A percentile compares a stretch with the other conserved stretches of the same genome.
These are phyloP conservation scores for human (Homo sapiens) DNA, from an alignment of 2,113 vertebrate genomes.

Conservation along the genomic window GRCh38 chr13:66937001-66937500, in stretches of 20 bases:
- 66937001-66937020: background rate
- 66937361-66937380: background rate
- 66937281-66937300: background rate
- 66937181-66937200: background rate
- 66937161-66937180: background rate
- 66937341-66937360: background rate
- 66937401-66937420: background rate
- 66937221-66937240: background rate
- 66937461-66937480: background rate
- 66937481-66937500: background rate
- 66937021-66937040: background rate
- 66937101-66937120: background rate
- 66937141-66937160: background rate
- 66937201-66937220: background rate
- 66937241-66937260: background rate
- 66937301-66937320: background rate
- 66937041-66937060: background rate
- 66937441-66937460: conserved; percentile 3
- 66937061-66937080: background rate
- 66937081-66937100: background rate
- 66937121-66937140: background rate
- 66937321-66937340: background rate
- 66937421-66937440: background rate
- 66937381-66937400: background rate
- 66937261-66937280: background rate